A percentile compares a stretch with the other conserved stretches of the same genome.
Conservation (phyloP, 1,140 invertebrate species). For the Thaumatotibia leucotreta region DNA sequence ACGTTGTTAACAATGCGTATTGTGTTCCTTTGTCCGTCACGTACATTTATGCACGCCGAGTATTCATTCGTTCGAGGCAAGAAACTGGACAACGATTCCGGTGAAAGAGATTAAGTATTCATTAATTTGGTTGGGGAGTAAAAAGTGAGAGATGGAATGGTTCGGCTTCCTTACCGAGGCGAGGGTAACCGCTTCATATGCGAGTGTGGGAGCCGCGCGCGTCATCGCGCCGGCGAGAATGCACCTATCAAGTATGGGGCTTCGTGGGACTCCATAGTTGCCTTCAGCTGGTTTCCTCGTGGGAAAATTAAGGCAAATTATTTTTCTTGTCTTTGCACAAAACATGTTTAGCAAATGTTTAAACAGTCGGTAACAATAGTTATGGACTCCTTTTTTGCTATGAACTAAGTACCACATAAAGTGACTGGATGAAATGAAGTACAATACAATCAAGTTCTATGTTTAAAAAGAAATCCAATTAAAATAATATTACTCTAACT, state of each 20-base stretch:
- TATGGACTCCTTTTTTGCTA: no score
- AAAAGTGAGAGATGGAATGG: constrained; percentile 1
- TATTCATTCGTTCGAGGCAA: not conserved
- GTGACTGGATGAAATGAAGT: no score
- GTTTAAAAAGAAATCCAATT: no score
- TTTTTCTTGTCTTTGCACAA: no score
- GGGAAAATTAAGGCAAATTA: not conserved
- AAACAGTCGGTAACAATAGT: no score
- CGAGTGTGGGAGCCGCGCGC: not conserved
- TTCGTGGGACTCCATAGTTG: not conserved
- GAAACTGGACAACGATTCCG: not conserved
- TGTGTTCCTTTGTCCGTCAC: not conserved
- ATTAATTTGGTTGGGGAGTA: constrained; percentile 7
- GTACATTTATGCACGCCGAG: not conserved
- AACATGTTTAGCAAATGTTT: no score
- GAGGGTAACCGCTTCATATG: constrained; percentile 10
- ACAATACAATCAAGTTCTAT: no score
- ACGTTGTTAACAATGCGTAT: not conserved
- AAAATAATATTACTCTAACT: no score
- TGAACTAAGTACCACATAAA: no score
- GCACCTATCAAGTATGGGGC: not conserved
- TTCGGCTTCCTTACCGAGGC: constrained; percentile 1
- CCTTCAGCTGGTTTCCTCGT: not conserved
- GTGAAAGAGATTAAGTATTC: not conserved
- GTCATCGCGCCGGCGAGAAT: not conserved